Base-by-base conservation (phyloP, 1,140 invertebrate species). In the Oscheius sp. region DNA sequence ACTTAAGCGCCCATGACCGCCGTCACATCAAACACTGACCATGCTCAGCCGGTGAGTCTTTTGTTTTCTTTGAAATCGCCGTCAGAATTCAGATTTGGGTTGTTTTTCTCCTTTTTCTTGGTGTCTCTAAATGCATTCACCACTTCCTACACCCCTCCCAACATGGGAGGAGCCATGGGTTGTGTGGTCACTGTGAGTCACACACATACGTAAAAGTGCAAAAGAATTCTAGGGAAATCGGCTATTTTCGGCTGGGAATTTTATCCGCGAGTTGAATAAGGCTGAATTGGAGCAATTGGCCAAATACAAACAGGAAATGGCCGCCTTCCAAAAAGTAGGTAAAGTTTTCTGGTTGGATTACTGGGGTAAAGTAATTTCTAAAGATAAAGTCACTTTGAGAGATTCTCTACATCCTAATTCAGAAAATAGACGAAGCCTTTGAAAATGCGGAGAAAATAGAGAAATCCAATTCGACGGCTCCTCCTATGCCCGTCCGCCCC, bases 351-450 rank as follows among this genome's bases (percentile, higher is more conserved):
- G 23, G n/a, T 64, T 31, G 26, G 13, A 3, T 4, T 3, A 7
- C 10, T 49, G 3, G 4, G n/a, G 10, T 7, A 46, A 66, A 66
- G 0, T 15, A 59, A 18, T 29, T 18, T 23, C 13, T 59, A 20
- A 15, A 28, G 1, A n/a, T 15, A 42, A 2, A 3, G 3, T 34
- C 1, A 3, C 2, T 32, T 46, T 10, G 2, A 1, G 1, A 61
- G 42, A 2, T n/a, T 59, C 29, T 23, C 20, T n/a, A 1, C 26
- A 26, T 58, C 34, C 62, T 20, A 2, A 1, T 69, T 49, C 42
- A 77, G 75, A 77, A 77, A 74, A 77, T 77, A 29, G 74, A 77
- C 10, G 75, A 77, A 55, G 75, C 75, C 3, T 77, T 77, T 35
- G 67, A 75, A 1, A 77, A 77, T 10, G 75, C 71, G 13, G 75